phyloP scores from a whole-genome alignment of 2,888 invertebrate species.

The Hypselothyrea guttata region DNA sequence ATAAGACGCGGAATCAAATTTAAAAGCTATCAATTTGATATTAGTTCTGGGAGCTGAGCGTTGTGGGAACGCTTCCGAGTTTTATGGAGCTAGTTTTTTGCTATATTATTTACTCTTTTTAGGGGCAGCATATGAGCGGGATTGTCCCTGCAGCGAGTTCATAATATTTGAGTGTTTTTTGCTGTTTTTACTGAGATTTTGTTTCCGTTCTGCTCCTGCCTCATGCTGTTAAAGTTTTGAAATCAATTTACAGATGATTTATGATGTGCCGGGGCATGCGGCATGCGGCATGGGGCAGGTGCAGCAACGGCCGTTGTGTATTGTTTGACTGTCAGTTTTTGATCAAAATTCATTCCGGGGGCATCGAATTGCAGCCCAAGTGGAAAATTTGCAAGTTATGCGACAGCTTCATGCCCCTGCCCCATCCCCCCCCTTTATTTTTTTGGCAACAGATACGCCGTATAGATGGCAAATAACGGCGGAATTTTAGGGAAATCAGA shows the following conservation, averaged over 20 bases:
- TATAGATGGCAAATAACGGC: slow-evolving; percentile 39
- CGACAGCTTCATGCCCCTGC: slow-evolving; percentile 53
- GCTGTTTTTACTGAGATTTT: slow-evolving; percentile 11
- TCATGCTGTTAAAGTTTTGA: slow-evolving; percentile 59
- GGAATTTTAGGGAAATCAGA: slow-evolving; percentile 22
- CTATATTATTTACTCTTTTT: slow-evolving; percentile 16
- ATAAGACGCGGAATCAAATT: slow-evolving; percentile 80
- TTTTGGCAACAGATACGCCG: slow-evolving; percentile 16
- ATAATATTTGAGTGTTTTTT: slow-evolving; percentile 35
- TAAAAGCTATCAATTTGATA: slow-evolving; percentile 80
- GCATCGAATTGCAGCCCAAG: slow-evolving; percentile 62
- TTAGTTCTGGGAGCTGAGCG: slow-evolving; percentile 61
- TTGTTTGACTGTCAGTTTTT: slow-evolving; percentile 71
- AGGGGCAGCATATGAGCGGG: slow-evolving; percentile 30
- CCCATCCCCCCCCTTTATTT: slow-evolving; percentile 5
- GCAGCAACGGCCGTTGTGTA: slow-evolving; percentile 67
- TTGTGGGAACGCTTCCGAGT: slow-evolving; percentile 41
- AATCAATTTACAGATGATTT: slow-evolving; percentile 76
- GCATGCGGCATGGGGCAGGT: slow-evolving; percentile 1
- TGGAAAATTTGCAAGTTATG: slow-evolving; percentile 72
- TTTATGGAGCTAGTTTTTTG: slow-evolving; percentile 26
- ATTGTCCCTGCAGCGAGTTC: slow-evolving; percentile 40
- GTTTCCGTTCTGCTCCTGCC: slow-evolving; percentile 18
- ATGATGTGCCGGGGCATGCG: slow-evolving; percentile 51
- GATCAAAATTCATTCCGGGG: slow-evolving; percentile 59